A percentile compares a stretch with the other conserved stretches of the same genome.
These are phyloP conservation scores for Ruditapes philippinarum DNA, from an alignment of 1,140 invertebrate species.

Conservation along the genomic window DNA sequence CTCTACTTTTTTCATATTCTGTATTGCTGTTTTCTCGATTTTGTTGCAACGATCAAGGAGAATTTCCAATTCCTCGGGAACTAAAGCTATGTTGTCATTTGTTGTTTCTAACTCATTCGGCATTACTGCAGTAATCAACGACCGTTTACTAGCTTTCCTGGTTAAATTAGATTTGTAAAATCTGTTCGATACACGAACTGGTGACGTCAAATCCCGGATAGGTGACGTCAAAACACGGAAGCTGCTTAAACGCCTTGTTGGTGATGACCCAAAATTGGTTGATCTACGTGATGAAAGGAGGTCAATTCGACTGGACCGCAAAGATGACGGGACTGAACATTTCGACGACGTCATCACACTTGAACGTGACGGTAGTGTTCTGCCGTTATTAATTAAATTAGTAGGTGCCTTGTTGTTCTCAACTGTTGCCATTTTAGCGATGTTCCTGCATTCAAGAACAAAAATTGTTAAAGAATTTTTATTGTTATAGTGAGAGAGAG, in stretches of 20 bases:
- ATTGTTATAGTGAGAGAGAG: too few species aligned
- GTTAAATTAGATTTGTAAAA: neutral
- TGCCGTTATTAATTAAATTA: too few species aligned
- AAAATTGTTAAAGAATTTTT: too few species aligned
- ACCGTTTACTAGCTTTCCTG: neutral
- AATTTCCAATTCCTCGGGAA: conserved; percentile 8
- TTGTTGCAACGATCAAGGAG: neutral
- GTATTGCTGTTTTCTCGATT: neutral
- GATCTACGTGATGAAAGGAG: neutral
- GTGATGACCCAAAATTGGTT: neutral
- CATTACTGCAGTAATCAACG: neutral
- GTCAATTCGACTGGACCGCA: neutral
- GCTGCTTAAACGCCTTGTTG: neutral
- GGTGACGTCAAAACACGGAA: neutral
- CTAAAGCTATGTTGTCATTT: neutral
- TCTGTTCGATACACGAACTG: neutral
- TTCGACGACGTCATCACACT: neutral
- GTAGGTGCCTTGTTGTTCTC: too few species aligned
- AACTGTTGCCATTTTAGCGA: too few species aligned
- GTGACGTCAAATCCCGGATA: neutral
- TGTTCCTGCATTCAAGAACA: too few species aligned
- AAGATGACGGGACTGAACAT: neutral
- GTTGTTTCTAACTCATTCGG: neutral
- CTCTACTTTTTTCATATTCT: conserved; percentile 14
- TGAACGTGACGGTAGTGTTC: neutral